Conservation (phyloP, 2,797 vertebrate species). For the Pterois miles region DNA sequence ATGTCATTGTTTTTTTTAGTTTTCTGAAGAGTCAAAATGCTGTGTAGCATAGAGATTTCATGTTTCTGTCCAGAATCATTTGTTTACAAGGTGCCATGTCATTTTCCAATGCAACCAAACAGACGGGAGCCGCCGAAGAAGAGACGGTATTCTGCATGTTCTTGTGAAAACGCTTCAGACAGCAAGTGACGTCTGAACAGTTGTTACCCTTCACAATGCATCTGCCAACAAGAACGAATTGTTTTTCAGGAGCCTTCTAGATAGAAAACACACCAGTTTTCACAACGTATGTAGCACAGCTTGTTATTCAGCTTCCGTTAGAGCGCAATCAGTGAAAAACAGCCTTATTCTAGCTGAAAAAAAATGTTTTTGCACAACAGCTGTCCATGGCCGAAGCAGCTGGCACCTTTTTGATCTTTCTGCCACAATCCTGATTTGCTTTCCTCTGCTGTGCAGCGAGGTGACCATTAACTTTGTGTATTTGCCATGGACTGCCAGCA, state of each 20-base stretch:
- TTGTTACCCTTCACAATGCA: conserved; percentile 22
- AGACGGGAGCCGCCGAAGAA: not conserved
- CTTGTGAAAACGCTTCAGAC: conserved; percentile 10
- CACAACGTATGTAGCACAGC: not conserved
- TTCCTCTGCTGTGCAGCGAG: conserved; percentile 6
- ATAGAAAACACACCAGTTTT: conserved; percentile 13
- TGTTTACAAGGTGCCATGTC: not conserved
- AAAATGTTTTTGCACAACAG: conserved; percentile 33
- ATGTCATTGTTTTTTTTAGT: not conserved
- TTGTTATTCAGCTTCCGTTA: conserved; percentile 26
- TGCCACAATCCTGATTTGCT: conserved; percentile 40
- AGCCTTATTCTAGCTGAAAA: conserved; percentile 24
- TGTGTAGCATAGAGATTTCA: not conserved
- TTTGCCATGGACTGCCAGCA: conserved; percentile 22
- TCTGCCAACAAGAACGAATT: conserved; percentile 21
- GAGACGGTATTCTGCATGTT: not conserved
- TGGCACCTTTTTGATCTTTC: conserved; percentile 43
- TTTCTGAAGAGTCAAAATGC: not conserved
- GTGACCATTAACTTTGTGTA: conserved; percentile 47
- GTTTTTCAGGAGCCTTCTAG: conserved; percentile 12
- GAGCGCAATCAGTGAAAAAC: conserved; percentile 7
- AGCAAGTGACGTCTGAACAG: conserved; percentile 16
- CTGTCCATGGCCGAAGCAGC: conserved; percentile 38
- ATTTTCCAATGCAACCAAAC: not conserved
- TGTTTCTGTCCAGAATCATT: conserved; percentile 18